Evolutionary conservation across 1,140 invertebrate genomes (phyloP).

Genomic region (Zaprionus africanus): DNA sequence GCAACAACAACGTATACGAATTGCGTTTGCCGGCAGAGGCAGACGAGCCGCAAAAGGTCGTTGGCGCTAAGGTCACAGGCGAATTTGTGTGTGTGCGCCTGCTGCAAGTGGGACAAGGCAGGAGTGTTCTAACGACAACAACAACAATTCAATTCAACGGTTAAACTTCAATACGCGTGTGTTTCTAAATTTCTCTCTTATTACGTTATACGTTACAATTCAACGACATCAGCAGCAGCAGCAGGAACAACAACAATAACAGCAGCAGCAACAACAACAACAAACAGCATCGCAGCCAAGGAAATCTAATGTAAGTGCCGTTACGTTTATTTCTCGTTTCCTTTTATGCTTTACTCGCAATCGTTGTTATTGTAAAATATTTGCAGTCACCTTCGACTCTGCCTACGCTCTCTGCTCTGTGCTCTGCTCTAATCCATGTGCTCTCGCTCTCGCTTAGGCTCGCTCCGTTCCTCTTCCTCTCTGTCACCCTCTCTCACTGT

Average conservation of each 20-base stretch:
- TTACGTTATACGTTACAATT: conserved; percentile 14
- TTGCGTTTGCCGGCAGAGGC: conserved; percentile 49
- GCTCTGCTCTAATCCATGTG: conserved; percentile 15
- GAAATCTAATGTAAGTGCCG: conserved; percentile 52
- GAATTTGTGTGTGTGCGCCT: conserved; percentile 18
- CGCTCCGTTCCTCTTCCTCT: conserved; percentile 3
- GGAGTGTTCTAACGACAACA: conserved; percentile 12
- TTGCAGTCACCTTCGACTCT: conserved; percentile 45
- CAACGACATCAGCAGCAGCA: conserved; percentile 5
- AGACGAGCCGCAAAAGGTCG: conserved; percentile 50
- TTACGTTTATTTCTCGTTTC: conserved; percentile 34
- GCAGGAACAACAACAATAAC: not conserved
- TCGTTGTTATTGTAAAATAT: conserved; percentile 67
- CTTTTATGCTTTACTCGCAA: conserved; percentile 23
- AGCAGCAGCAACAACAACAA: conserved; percentile 13
- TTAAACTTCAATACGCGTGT: conserved; percentile 33
- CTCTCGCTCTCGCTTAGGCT: conserved; percentile 5
- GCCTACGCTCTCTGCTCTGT: conserved; percentile 15
- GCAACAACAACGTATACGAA: conserved; percentile 13
- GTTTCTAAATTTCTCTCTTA: conserved; percentile 18
- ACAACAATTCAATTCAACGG: conserved; percentile 8
- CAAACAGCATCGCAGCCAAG: not conserved
- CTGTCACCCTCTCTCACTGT: not conserved
- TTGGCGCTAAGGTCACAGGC: conserved; percentile 51
- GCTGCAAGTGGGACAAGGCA: conserved; percentile 36